Evolutionary conservation across 2,113 vertebrate species (phyloP), one percentile per base, ranked within the genome.

Genomic region (Dinomys branickii): DNA sequence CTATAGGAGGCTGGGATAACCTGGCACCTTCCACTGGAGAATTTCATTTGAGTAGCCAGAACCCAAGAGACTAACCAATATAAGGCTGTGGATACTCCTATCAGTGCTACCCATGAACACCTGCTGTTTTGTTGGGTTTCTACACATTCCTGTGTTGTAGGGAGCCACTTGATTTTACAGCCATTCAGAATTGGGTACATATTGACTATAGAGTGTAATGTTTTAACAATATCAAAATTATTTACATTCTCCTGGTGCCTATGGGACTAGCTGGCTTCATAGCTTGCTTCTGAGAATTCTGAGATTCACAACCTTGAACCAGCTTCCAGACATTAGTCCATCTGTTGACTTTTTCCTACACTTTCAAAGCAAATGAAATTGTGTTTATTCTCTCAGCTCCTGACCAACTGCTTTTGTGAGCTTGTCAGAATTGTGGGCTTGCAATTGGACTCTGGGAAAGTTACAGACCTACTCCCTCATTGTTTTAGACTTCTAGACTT

Each of bases 151-250:
- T 63, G 44, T 59, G 90, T 58, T 19, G 8, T 63, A 50, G 14
- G n/a, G 85, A 85, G 58, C n/a, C 61, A 67, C 41, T 35, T 47
- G 82, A 38, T 47, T 47, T 94, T 52, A 73, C 59, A 52, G 65
- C 38, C 59, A 44, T 73, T 83, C 30, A 77, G 59, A 94, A 44
- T 93, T 91, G 71, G 33, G 28, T 63, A 35, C 61, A 35, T 83
- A 67, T 58, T 88, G 85, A 92, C 77, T 35, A 9, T n/a, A 92
- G 50, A 56, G 17, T 56, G 4, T 44, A 59, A 1, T 80, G n/a
- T 73, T 71, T 84, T 44, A 56, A 61, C 16, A 35, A 50, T 35
- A 33, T n/a, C 20, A 11, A 90, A 80, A n/a, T 52, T 77, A 33
- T 26, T 85, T 73, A 17, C 67, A 59, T 35, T 58, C 47, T 63